phyloP scores from a whole-genome alignment of 2,797 vertebrate genomes.

The Syncerus caffer region DNA sequence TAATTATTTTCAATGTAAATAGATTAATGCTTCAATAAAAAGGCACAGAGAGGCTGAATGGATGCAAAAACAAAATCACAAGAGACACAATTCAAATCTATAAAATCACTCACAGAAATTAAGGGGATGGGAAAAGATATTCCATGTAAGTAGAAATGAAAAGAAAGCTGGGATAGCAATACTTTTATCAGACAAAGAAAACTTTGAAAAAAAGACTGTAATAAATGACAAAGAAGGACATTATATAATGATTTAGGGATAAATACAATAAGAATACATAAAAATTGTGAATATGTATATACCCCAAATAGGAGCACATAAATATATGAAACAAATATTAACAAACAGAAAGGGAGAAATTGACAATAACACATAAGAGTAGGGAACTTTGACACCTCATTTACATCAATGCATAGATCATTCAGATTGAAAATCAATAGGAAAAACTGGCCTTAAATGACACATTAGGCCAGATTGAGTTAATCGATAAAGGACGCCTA shows the following conservation, averaged over 20 bases:
- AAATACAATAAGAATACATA: neutral
- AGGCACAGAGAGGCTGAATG: neutral
- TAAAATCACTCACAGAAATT: neutral
- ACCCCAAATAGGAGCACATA: neutral
- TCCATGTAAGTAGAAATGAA: neutral
- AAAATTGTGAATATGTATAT: neutral
- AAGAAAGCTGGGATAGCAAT: neutral
- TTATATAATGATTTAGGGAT: neutral
- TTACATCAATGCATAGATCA: neutral
- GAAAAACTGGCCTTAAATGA: neutral
- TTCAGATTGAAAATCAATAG: neutral
- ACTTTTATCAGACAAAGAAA: neutral
- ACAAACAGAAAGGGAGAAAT: neutral
- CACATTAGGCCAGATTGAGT: neutral
- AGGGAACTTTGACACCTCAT: neutral
- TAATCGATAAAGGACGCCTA: neutral
- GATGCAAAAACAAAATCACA: neutral
- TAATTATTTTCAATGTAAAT: neutral
- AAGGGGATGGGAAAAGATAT: neutral
- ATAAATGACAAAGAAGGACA: neutral
- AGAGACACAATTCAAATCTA: neutral
- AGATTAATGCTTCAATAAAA: neutral
- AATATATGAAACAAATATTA: neutral
- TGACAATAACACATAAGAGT: neutral
- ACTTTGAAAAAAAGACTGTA: neutral